Evolutionary conservation across 1,140 invertebrate genomes (phyloP).

Genomic region (Physella acuta): DNA sequence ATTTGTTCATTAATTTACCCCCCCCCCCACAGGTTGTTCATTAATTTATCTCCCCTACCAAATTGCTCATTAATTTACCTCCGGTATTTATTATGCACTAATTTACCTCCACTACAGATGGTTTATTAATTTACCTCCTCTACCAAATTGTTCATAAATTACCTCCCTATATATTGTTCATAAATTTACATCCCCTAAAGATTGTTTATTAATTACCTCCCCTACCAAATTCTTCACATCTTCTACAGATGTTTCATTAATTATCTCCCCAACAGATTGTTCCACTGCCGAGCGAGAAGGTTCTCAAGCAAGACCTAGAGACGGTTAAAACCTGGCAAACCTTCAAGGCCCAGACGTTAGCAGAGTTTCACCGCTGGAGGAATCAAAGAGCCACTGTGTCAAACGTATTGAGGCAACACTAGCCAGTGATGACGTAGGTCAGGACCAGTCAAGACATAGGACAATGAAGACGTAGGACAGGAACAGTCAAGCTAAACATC

Average conservation of each 20-base stretch:
- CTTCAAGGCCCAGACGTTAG: slow-evolving; percentile 46
- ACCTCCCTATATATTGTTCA: not conserved
- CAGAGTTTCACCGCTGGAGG: slow-evolving; percentile 7
- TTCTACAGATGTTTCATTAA: too few relatives aligned
- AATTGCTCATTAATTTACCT: too few relatives aligned
- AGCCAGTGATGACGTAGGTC: too few relatives aligned
- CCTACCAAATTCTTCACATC: not conserved
- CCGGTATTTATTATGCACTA: too few relatives aligned
- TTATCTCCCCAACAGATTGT: slow-evolving; percentile 41
- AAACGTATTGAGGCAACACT: too few relatives aligned
- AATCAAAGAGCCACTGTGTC: too few relatives aligned
- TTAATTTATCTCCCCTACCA: not conserved
- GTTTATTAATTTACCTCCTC: too few relatives aligned
- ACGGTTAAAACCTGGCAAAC: slow-evolving; percentile 49
- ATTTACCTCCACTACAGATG: too few relatives aligned
- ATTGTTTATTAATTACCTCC: not conserved
- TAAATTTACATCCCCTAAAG: not conserved
- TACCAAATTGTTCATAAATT: too few relatives aligned
- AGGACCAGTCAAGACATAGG: too few relatives aligned
- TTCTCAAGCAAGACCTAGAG: slow-evolving; percentile 50
- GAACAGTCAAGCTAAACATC: too few relatives aligned
- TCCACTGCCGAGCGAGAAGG: slow-evolving; percentile 49
- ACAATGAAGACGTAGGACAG: too few relatives aligned
- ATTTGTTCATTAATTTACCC: not conserved
- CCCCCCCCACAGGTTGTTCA: not conserved